Base-by-base conservation (phyloP, 2,888 invertebrate species). In the Clistopyga incitator region DNA sequence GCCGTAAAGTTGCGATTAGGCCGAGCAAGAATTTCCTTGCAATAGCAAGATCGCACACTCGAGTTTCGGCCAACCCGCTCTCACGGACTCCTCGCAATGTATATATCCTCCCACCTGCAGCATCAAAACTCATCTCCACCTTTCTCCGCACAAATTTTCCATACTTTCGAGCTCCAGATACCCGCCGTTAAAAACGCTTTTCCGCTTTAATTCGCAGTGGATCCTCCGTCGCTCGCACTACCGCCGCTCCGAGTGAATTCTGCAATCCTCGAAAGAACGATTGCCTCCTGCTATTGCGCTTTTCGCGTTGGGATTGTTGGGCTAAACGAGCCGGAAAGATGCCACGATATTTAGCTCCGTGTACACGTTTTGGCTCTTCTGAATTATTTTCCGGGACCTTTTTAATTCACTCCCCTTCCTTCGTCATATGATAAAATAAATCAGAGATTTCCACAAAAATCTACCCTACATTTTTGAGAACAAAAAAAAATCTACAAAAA, bases 1-100 rank as follows among this genome's bases (percentile, higher is more conserved):
- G 85, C 84, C 78, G 83, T 88, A 88, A 89, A 88, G 72, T 86
- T 81, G 56, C 89, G 87, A 89, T 89, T 89, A 89, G 88, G 82
- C 78, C 76, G 72, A 52, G 64, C 54, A 74, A 68, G 64, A 78
- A 64, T 61, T 75, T 72, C 56, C 74, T 50, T 71, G 74, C 56
- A 50, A 68, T 52, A 29, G 15, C 56, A 29, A 56, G 34, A 72
- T 52, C 38, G 78, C 72, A 29, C 68, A 82, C 75, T 70, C 20
- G 52, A 52, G 18, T 34, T 82, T 20, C 70, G 47, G 10, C 25
- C 56, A 47, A 45, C 45, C 29, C 18, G 56, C 29, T 54, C 61
- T 65, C 75, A 34, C 25, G 47, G 18, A 64, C 47, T 18, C 29
- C 29, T 72, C 38, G 11, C 3, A 23, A 59, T n/a, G 65, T 23